phyloP scores from a whole-genome alignment of 1,140 invertebrate species.

The Spodoptera litura region DNA sequence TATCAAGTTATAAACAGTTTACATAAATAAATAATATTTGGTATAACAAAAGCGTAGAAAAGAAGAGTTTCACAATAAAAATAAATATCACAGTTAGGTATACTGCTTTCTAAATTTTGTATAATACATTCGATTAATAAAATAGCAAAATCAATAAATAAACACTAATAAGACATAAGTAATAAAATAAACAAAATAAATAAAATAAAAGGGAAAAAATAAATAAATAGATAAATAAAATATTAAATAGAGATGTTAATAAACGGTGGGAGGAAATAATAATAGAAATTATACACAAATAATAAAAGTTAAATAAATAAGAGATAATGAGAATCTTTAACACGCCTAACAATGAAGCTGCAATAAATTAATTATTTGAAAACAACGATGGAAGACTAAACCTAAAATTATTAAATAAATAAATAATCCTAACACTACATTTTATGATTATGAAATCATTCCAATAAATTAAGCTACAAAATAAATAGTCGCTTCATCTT shows the following conservation, averaged over 20 bases:
- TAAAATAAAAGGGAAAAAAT: background rate
- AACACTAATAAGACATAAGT: conserved; percentile 17
- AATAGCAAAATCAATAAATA: conserved; percentile 46
- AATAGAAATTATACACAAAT: conserved; percentile 22
- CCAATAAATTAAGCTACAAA: conserved; percentile 45
- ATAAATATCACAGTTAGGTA: conserved; percentile 64
- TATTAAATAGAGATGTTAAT: background rate
- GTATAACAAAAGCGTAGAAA: conserved; percentile 33
- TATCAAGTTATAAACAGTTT: background rate
- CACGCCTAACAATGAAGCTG: conserved; percentile 51
- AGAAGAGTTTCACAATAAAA: conserved; percentile 47
- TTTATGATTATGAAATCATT: conserved; percentile 2
- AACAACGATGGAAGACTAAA: conserved; percentile 36
- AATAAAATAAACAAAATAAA: conserved; percentile 1
- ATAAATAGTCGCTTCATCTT: background rate
- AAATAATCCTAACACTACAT: conserved; percentile 27
- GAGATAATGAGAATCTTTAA: conserved; percentile 54
- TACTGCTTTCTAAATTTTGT: conserved; percentile 51
- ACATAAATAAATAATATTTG: conserved; percentile 47
- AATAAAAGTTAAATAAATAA: conserved; percentile 41
- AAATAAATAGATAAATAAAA: background rate
- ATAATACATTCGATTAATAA: conserved; percentile 23
- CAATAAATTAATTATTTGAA: conserved; percentile 60
- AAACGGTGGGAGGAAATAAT: conserved; percentile 29
- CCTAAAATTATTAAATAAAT: conserved; percentile 20